phyloP scores from a whole-genome alignment of 2,888 invertebrate genomes.

The Autographa gamma region DNA sequence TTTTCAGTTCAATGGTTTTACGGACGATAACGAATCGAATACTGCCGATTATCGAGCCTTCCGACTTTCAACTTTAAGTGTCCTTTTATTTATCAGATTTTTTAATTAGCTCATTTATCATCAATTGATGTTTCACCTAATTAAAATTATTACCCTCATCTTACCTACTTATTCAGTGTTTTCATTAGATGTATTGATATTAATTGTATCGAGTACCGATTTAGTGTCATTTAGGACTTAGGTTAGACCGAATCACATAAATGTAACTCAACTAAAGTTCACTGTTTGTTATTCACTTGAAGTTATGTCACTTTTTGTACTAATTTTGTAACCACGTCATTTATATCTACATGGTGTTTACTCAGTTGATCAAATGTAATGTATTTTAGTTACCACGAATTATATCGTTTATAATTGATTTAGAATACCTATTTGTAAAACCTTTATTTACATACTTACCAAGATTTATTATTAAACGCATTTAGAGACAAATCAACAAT shows the following conservation, averaged over 20 bases:
- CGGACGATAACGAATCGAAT: conserved; percentile 45
- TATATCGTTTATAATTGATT: neutral
- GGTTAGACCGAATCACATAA: conserved; percentile 35
- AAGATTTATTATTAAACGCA: neutral
- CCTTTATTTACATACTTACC: neutral
- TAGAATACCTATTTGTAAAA: neutral
- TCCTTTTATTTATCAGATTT: conserved; percentile 41
- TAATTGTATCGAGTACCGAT: conserved; percentile 7
- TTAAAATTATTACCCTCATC: neutral
- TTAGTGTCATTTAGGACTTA: conserved; percentile 38
- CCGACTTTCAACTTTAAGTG: conserved; percentile 41
- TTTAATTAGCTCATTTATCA: conserved; percentile 35
- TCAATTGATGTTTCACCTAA: neutral
- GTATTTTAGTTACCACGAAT: neutral
- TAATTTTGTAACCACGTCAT: conserved; percentile 44
- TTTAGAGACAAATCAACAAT: neutral
- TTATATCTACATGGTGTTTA: conserved; percentile 28
- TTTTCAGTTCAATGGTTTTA: conserved; percentile 53
- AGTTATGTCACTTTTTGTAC: conserved; percentile 40
- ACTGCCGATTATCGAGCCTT: conserved; percentile 38
- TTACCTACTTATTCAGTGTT: conserved; percentile 18
- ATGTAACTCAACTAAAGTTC: conserved; percentile 46
- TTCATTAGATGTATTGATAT: conserved; percentile 25
- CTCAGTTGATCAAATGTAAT: conserved; percentile 14
- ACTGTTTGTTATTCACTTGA: conserved; percentile 21